A percentile compares a stretch with the other conserved stretches of the same genome.
Conservation (phyloP, 2,888 invertebrate genomes). For the Kuschelorhynchus macadamiae region DNA sequence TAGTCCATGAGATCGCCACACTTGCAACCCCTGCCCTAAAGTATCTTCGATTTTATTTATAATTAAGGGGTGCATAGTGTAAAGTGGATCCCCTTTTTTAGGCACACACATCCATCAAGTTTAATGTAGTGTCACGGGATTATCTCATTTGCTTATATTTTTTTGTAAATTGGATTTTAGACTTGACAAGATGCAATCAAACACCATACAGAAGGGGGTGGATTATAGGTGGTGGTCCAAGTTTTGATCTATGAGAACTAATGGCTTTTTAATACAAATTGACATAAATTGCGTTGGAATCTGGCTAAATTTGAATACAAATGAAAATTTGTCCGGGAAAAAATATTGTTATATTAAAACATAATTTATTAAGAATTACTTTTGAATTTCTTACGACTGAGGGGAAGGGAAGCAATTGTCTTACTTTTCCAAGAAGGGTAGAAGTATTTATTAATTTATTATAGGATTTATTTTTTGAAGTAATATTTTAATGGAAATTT, state of each 20-base stretch:
- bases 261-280: slow-evolving; percentile 24
- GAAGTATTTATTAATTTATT: no score
- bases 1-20: no score
- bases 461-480: no score
- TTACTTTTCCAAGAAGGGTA: no score
- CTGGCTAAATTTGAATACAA: no score
- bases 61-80: slow-evolving; percentile 39
- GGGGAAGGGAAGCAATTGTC: no score
- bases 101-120: slow-evolving; percentile 40
- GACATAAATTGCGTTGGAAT: neutral
- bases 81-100: slow-evolving; percentile 31
- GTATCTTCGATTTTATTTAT: slow-evolving; percentile 21
- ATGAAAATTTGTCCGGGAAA: no score
- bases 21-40: slow-evolving; percentile 20
- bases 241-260: slow-evolving; percentile 17
- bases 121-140: slow-evolving; percentile 46
- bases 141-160: slow-evolving; percentile 51
- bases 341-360: no score
- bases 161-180: slow-evolving; percentile 47
- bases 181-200: slow-evolving; percentile 31
- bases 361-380: no score
- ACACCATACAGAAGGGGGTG: slow-evolving; percentile 30
- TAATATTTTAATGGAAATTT: no score
- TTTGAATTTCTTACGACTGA: no score
- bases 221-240: neutral